phyloP scores from a whole-genome alignment of 1,140 invertebrate species.

The Drosophila elegans region DNA sequence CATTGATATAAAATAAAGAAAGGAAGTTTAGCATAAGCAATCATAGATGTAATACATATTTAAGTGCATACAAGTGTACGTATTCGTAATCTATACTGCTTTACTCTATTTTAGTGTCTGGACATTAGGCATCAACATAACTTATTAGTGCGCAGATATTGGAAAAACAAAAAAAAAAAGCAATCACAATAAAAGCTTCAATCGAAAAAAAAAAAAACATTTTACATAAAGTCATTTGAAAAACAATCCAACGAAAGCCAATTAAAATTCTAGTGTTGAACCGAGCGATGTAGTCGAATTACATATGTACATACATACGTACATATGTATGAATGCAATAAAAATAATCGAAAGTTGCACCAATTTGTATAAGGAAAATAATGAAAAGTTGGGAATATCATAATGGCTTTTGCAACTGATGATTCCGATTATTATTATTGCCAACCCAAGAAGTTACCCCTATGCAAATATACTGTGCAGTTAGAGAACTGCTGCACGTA shows the following conservation, averaged over 20 bases:
- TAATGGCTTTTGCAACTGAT: conserved; percentile 3
- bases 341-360: conserved; percentile 8
- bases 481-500: neutral
- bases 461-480: neutral
- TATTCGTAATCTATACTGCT: neutral
- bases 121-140: neutral
- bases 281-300: neutral
- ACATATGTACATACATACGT: neutral
- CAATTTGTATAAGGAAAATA: neutral
- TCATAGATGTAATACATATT: conserved; percentile 17
- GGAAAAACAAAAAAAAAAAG: conserved; percentile 3
- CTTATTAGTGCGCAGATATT: conserved; percentile 2
- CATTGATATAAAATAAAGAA: conserved; percentile 5
- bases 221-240: neutral
- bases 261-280: conserved; percentile 5
- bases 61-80: neutral
- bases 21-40: neutral
- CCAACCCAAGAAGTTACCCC: neutral
- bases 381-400: neutral
- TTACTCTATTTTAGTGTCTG: conserved; percentile 4
- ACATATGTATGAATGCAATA: neutral
- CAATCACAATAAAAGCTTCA: neutral
- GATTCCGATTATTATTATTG: neutral
- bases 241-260: conserved; percentile 6
- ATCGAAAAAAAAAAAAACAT: too few relatives aligned